Evolutionary conservation across 2,888 invertebrate species (phyloP).

Genomic region (Incurvaria masculella): DNA sequence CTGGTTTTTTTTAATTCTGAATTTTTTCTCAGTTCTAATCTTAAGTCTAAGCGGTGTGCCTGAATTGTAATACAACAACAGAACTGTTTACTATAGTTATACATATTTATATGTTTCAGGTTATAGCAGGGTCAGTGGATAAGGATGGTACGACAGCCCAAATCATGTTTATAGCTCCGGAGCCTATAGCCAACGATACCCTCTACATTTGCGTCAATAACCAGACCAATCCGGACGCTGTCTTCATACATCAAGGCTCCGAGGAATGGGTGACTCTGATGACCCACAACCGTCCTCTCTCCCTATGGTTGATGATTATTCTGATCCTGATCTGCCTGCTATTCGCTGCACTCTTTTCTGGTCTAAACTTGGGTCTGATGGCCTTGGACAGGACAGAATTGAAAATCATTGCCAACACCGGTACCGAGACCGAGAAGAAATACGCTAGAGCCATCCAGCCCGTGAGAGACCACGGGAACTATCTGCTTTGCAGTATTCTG

Average conservation of each 20-base stretch:
- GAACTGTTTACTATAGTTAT: neutral
- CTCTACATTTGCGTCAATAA: conserved; percentile 43
- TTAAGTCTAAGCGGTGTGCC: neutral
- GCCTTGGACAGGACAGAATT: conserved; percentile 92
- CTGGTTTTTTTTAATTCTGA: too few species aligned
- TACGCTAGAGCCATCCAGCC: conserved; percentile 92
- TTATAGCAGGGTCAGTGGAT: conserved; percentile 20
- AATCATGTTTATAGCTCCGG: conserved; percentile 30
- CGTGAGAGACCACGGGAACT: conserved; percentile 90
- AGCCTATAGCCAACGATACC: conserved; percentile 30
- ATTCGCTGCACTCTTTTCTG: conserved; percentile 95
- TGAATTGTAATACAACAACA: neutral
- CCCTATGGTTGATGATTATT: conserved; percentile 73
- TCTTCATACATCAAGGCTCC: conserved; percentile 64
- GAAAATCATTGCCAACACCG: conserved; percentile 92
- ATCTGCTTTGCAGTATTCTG: conserved; percentile 80
- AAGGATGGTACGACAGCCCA: conserved; percentile 30
- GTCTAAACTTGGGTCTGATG: conserved; percentile 95
- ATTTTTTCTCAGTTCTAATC: neutral
- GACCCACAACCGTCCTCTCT: conserved; percentile 68
- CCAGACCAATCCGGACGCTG: conserved; percentile 18
- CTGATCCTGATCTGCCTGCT: conserved; percentile 72
- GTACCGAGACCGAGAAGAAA: conserved; percentile 74
- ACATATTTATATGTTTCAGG: conserved; percentile 19
- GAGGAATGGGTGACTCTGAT: conserved; percentile 63